Evolutionary conservation across 2,888 invertebrate species (phyloP).

Genomic region (Pristionchus mayeri): DNA sequence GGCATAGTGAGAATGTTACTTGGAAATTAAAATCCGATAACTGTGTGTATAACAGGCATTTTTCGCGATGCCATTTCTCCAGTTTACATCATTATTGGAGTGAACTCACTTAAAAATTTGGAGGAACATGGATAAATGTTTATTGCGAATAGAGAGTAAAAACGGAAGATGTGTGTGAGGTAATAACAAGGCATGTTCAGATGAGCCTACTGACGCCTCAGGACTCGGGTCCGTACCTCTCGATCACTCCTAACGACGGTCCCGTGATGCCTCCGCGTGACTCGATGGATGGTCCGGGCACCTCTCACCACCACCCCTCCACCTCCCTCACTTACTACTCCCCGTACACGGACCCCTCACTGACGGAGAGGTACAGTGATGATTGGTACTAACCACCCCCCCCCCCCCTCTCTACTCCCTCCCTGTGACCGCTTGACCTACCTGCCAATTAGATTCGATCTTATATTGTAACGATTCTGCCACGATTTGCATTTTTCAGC

Average conservation of each 20-base stretch:
- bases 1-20: too few relatives aligned
- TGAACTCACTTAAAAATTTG: too few relatives aligned
- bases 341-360: not conserved
- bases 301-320: not conserved
- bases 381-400: not conserved
- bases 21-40: too few relatives aligned
- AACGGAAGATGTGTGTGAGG: not conserved
- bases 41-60: too few relatives aligned
- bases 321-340: not conserved
- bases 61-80: too few relatives aligned
- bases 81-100: too few relatives aligned
- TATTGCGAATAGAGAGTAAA: too few relatives aligned
- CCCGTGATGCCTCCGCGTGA: not conserved
- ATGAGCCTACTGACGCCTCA: not conserved
- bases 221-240: constrained; percentile 34
- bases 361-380: not conserved
- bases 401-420: not conserved
- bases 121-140: too few relatives aligned
- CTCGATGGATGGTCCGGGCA: not conserved
- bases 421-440: not conserved
- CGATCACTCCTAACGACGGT: constrained; percentile 5
- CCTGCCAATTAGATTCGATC: constrained; percentile 24
- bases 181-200: not conserved
- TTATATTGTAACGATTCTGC: not conserved
- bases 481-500: not conserved